Conservation (phyloP, 37 sponge, comb jelly and placozoan genomes). For the Bolinopsis microptera region DNA sequence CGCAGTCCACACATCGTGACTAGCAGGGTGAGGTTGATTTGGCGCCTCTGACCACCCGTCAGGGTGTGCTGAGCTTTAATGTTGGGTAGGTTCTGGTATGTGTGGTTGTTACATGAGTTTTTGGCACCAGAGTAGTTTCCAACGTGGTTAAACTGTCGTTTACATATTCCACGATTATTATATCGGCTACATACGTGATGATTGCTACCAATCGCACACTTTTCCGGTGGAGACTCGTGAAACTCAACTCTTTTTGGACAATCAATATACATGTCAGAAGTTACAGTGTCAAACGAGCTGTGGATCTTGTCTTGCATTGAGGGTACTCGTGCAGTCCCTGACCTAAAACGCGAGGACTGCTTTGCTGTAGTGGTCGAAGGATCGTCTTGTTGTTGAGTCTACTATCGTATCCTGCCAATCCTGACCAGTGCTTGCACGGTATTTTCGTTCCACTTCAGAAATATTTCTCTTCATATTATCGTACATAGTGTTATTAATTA, state of each 20-base stretch:
- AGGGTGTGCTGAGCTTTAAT: no score
- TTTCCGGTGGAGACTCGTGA: constrained; percentile 39
- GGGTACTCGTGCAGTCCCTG: not conserved
- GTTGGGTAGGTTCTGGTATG: not conserved
- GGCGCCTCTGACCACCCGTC: not conserved
- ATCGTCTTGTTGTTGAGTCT: constrained; percentile 1
- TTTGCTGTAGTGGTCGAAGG: not conserved
- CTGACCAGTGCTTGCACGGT: no score
- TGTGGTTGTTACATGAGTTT: not conserved
- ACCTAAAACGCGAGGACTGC: not conserved
- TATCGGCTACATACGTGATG: constrained; percentile 16
- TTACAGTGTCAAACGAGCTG: not conserved
- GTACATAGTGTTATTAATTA: not conserved
- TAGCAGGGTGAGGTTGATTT: constrained; percentile 35
- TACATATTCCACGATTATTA: no score
- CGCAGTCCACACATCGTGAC: constrained; percentile 33
- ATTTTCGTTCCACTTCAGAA: constrained; percentile 21
- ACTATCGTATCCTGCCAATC: not conserved
- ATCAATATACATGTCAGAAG: constrained; percentile 5
- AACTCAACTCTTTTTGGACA: not conserved
- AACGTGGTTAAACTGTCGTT: not conserved
- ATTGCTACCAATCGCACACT: constrained; percentile 13
- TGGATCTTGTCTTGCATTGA: not conserved
- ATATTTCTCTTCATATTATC: not conserved
- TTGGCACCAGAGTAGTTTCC: not conserved